Evolutionary conservation across 1,140 invertebrate species (phyloP), one percentile per base, ranked within the genome.

Genomic region (Octopus bimaculoides): DNA sequence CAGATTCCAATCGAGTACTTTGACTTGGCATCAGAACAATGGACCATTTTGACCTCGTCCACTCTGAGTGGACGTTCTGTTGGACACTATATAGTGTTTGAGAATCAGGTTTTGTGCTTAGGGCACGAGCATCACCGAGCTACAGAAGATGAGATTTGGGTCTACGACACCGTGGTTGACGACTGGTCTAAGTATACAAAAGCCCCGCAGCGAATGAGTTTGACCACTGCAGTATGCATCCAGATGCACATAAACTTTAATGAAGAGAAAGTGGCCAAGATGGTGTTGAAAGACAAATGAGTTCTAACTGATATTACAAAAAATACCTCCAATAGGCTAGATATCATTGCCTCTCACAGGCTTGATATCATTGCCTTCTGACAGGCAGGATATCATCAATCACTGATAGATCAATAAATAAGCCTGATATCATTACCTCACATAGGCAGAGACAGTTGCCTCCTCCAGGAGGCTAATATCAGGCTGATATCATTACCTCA

Each of bases 121-220:
- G 88, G 87, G 5, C 86, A 89, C 75, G 89, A 90, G 81, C 88
- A 90, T 77, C 85, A 88, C 75, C 85, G 83, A 41, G 88, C 89
- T 14, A 88, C 88, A 8, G 89, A 90, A 81, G 87, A 90, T 73
- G 89, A 89, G 77, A 86, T 90, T 54, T 90, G 89, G 89, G 78
- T 82, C 7, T 90, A 89, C 77, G 83, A 86, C 54, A 82, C 85
- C 4, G 84, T 84, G 71, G 75, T 80, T 1, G 88, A 89, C 81
- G 81, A 82, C 10, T 90, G 88, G 88, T 81, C 83, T 12, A 85
- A 86, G 26, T 86, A 87, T 55, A 84, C 87, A 8, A 89, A 88
- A 81, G 86, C 88, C 52, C 88, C 89, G 6, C 84, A 87, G 56
- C 80, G 88, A 41, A 87, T 87, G 82, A 88, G 85, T 76, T 79